Conservation (phyloP, 2,113 vertebrate genomes). For the Climacteris rufus region DNA sequence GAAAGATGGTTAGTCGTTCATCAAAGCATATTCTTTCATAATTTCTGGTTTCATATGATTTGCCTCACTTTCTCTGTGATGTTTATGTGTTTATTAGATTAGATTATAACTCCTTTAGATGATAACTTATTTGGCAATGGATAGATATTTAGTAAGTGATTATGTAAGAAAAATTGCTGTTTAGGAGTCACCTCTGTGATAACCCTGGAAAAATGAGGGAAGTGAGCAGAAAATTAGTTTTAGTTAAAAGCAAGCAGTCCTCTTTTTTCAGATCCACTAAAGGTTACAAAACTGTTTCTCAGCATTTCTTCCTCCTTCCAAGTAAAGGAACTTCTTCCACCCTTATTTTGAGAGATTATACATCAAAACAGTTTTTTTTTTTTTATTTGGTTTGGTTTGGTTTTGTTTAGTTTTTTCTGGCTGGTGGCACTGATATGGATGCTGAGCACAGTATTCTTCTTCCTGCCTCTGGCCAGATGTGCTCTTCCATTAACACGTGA, state of each 20-base stretch:
- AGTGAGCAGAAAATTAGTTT: background rate
- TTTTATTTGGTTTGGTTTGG: background rate
- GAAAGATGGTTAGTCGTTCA: background rate
- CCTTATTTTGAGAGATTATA: background rate
- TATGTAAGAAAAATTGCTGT: background rate
- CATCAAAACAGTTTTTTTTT: background rate
- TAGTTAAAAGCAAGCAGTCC: background rate
- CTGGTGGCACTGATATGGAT: background rate
- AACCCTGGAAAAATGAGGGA: background rate
- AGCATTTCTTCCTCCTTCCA: background rate
- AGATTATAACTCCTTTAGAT: background rate
- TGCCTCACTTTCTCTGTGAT: background rate
- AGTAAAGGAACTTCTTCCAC: background rate
- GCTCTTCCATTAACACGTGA: background rate
- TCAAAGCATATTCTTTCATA: background rate
- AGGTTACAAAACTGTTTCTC: background rate
- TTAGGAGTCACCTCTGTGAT: background rate
- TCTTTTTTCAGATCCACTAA: background rate
- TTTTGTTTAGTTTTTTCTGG: background rate
- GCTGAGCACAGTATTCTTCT: background rate
- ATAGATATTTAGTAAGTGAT: background rate
- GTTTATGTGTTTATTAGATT: background rate
- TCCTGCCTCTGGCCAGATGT: background rate
- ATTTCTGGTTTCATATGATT: background rate
- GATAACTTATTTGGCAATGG: background rate